These are phyloP conservation scores for Lepus europaeus DNA, from an alignment of 2,113 vertebrate species.

Conservation along the genomic window DNA sequence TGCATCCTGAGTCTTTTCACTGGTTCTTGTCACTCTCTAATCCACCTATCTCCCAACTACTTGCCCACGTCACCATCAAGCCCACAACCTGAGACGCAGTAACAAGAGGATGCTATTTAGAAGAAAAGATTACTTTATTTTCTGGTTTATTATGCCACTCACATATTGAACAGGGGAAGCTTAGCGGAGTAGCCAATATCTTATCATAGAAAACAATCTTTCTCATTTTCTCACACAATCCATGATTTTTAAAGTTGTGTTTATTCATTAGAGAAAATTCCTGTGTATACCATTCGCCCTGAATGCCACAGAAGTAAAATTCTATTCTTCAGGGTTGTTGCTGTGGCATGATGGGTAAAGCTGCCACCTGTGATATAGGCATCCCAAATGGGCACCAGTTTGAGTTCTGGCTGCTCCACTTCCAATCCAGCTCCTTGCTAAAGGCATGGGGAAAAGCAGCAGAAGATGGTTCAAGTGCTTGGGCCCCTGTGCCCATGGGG, in stretches of 20 bases:
- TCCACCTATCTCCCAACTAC: slow-evolving; percentile 30
- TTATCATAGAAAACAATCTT: slow-evolving; percentile 31
- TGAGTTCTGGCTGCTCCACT: too few relatives aligned
- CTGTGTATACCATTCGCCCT: background rate
- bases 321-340: too few relatives aligned
- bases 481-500: too few relatives aligned
- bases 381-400: too few relatives aligned
- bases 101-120: slow-evolving; percentile 33
- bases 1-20: slow-evolving; percentile 39
- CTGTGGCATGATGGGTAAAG: too few relatives aligned
- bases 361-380: too few relatives aligned
- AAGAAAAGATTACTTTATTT: slow-evolving; percentile 23
- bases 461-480: too few relatives aligned
- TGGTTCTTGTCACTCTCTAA: slow-evolving; percentile 56
- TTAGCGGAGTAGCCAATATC: background rate
- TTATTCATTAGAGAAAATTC: slow-evolving; percentile 45
- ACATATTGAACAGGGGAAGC: background rate
- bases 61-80: slow-evolving; percentile 18
- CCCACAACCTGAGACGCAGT: slow-evolving; percentile 45
- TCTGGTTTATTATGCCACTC: background rate
- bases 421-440: too few relatives aligned
- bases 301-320: too few relatives aligned
- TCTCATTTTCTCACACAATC: slow-evolving; percentile 36
- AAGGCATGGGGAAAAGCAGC: too few relatives aligned
- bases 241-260: slow-evolving; percentile 17